phyloP scores from a whole-genome alignment of 2,113 vertebrate species.

The Micronycteris hirsuta region DNA sequence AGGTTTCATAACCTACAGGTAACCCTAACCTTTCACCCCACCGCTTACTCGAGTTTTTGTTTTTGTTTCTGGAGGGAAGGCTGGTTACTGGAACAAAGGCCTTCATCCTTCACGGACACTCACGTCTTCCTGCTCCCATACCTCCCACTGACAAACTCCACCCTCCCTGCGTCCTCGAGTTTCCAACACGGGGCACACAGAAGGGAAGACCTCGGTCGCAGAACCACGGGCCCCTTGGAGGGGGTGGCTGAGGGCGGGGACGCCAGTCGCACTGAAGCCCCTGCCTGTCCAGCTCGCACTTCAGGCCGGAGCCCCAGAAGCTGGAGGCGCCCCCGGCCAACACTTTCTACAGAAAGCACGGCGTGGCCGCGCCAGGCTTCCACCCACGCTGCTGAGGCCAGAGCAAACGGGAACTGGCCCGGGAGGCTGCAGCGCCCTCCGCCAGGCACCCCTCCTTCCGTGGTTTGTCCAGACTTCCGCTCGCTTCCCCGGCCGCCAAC shows the following conservation, averaged over 20 bases:
- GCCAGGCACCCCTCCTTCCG: not conserved
- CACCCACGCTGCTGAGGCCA: not conserved
- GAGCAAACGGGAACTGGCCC: not conserved
- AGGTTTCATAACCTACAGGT: not conserved
- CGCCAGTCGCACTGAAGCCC: not conserved
- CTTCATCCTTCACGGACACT: not conserved
- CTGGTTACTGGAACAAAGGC: not conserved
- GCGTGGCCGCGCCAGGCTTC: not conserved
- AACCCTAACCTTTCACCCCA: not conserved
- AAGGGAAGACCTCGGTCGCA: not conserved
- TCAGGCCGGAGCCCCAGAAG: not conserved
- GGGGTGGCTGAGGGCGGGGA: fast-evolving
- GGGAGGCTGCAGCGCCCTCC: not conserved
- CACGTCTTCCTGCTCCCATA: not conserved
- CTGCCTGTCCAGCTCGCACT: not conserved
- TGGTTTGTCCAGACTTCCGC: not conserved
- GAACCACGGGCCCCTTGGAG: not conserved
- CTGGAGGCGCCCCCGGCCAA: fast-evolving
- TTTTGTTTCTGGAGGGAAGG: not conserved
- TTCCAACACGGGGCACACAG: not conserved
- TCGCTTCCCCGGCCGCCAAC: not conserved
- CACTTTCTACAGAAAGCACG: not conserved
- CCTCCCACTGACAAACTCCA: too few species aligned
- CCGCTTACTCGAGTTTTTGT: not conserved
- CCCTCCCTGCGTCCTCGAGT: not conserved